Evolutionary conservation across 2,888 invertebrate genomes (phyloP).

Genomic region (Thalpophila matura): DNA sequence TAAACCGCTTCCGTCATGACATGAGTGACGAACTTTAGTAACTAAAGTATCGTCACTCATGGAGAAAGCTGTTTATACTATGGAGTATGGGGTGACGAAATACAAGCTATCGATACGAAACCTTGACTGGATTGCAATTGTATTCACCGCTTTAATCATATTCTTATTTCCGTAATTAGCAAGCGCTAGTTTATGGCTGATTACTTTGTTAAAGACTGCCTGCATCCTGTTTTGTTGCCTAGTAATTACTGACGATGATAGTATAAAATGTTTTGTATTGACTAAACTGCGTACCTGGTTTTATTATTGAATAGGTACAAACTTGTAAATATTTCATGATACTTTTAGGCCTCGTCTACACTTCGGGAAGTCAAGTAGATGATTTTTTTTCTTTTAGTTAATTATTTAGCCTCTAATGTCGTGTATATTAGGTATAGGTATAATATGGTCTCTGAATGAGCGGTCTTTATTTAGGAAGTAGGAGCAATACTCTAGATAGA

Average conservation of each 20-base stretch:
- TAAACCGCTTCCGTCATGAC: too few species aligned
- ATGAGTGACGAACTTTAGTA: too few species aligned
- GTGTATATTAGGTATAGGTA: too few species aligned
- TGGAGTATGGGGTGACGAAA: too few species aligned
- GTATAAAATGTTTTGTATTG: conserved; percentile 17
- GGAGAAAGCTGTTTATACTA: too few species aligned
- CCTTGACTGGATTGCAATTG: neutral
- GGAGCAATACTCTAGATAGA: too few species aligned
- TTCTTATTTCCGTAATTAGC: conserved; percentile 16
- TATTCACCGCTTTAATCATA: neutral
- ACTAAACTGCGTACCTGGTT: neutral
- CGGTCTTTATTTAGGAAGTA: too few species aligned
- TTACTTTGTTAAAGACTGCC: conserved; percentile 24
- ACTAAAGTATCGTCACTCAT: too few species aligned
- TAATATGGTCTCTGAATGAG: too few species aligned
- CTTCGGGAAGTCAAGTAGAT: too few species aligned
- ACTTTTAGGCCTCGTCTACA: too few species aligned
- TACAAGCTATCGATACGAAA: neutral
- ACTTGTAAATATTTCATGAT: neutral
- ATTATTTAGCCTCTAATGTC: neutral
- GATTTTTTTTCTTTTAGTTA: too few species aligned
- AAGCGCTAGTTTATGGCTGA: conserved; percentile 24
- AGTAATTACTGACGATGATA: conserved; percentile 29
- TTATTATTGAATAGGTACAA: neutral
- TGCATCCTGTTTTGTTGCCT: neutral